phyloP scores from a whole-genome alignment of 2,797 vertebrate genomes.

The Enteromius afrohamiltoni region DNA sequence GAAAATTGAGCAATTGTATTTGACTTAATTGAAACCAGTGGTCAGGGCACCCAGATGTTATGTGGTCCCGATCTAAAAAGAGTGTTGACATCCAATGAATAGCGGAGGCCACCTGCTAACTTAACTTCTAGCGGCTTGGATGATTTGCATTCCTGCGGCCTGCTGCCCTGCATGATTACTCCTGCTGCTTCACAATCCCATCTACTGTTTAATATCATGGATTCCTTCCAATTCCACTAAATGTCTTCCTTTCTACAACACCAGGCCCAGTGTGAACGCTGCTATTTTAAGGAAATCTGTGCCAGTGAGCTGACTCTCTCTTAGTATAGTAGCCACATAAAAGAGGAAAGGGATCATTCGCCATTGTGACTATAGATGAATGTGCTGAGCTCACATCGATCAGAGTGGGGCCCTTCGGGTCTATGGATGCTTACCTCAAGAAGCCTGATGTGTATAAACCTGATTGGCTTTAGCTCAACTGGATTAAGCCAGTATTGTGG shows the following conservation, averaged over 20 bases:
- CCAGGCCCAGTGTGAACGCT: slow-evolving; percentile 73
- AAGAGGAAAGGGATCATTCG: slow-evolving; percentile 75
- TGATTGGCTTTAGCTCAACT: neutral
- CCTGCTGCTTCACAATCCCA: slow-evolving; percentile 87
- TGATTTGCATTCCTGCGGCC: slow-evolving; percentile 97
- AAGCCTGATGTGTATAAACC: neutral
- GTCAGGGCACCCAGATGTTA: slow-evolving; percentile 85
- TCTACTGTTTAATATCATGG: slow-evolving; percentile 90
- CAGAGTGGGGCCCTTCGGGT: slow-evolving; percentile 26
- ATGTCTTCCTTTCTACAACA: slow-evolving; percentile 80
- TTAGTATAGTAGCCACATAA: slow-evolving; percentile 78
- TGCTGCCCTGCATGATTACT: slow-evolving; percentile 90
- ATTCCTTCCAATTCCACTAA: slow-evolving; percentile 83
- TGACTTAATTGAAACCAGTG: slow-evolving; percentile 92
- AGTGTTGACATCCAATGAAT: slow-evolving; percentile 89
- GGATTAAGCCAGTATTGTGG: neutral
- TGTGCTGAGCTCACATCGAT: slow-evolving; percentile 49
- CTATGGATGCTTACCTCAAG: slow-evolving; percentile 56
- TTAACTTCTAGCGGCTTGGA: slow-evolving; percentile 84
- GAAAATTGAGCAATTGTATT: slow-evolving; percentile 83
- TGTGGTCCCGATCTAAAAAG: slow-evolving; percentile 81
- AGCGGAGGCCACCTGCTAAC: slow-evolving; percentile 94
- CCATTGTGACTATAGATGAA: slow-evolving; percentile 67
- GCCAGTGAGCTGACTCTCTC: slow-evolving; percentile 70
- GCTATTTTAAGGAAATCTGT: slow-evolving; percentile 72